phyloP scores from a whole-genome alignment of 2,113 vertebrate species.

The Motacilla alba region DNA sequence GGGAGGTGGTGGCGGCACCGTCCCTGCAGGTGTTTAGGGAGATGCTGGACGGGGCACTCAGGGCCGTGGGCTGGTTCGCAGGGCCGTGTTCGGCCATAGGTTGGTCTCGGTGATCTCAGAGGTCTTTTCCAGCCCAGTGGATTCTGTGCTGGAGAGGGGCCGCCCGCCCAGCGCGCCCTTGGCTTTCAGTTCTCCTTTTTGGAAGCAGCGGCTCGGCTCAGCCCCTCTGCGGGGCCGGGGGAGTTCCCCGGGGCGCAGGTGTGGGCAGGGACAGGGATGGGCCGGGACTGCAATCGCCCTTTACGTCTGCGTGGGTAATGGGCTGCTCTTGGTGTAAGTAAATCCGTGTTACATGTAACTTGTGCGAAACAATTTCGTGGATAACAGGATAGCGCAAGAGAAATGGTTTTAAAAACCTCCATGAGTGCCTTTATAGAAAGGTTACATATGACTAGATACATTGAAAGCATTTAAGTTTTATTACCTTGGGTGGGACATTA shows the following conservation, averaged over 20 bases:
- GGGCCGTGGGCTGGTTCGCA: not conserved
- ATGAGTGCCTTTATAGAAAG: not conserved
- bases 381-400: not conserved
- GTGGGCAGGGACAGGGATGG: not conserved
- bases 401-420: not conserved
- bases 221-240: not conserved
- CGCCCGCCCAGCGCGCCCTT: not conserved
- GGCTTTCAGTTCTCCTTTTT: not conserved
- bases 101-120: not conserved
- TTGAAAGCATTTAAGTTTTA: not conserved
- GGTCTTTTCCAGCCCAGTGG: not conserved
- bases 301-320: rapidly evolving
- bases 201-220: rapidly evolving
- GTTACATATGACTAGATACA: rapidly evolving
- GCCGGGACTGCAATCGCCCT: rapidly evolving
- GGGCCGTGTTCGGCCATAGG: rapidly evolving
- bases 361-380: not conserved
- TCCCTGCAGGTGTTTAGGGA: not conserved
- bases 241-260: rapidly evolving
- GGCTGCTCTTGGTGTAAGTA: not conserved
- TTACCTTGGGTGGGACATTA: not conserved
- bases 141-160: not conserved
- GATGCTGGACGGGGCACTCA: rapidly evolving
- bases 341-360: not conserved
- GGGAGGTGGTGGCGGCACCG: not conserved